Base-by-base conservation (phyloP, 2,797 vertebrate genomes). In the Dryobates pubescens region DNA sequence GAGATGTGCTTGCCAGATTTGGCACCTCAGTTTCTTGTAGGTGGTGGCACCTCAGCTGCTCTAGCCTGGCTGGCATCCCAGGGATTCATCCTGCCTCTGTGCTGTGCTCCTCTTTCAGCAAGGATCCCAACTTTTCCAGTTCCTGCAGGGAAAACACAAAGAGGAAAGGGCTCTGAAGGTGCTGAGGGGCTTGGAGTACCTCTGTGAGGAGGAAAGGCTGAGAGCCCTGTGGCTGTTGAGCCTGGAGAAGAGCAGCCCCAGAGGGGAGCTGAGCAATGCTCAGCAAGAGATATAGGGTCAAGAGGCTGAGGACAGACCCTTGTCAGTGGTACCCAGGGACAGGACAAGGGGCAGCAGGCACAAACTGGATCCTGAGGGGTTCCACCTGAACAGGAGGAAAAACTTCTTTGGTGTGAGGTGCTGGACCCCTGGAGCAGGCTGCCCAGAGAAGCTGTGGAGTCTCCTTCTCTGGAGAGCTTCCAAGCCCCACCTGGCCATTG, bases 91-190 rank as follows among this genome's bases (percentile, higher is more conserved):
- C 30, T 41, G n/a, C 45, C 47, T 12, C 14, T 2, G 61, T 49
- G 24, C 63, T 0, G 0, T 3, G n/a, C 11, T 18, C 7, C 23
- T 58, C n/a, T 51, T 34, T 18, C 73, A 67, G 30, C 6, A 14
- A 38, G 18, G n/a, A 49, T 9, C 23, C 32, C 57, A 29, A 15
- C 49, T 58, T 26, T 5, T 6, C 45, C 18, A 4, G 14, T 3
- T 38, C 57, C 53, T 30, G n/a, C 17, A 38, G 49, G 57, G 70
- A 41, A 30, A 70, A 49, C 32, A 16, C 17, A 29, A 19, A 30
- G 3, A 34, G 24, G 32, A 17, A 75, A 59, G 29, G 41, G 29
- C 41, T 29, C 19, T 6, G 12, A 14, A 63, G 38, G 9, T 43
- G 61, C 38, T 65, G 63, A 65, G 29, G 41, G 4, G 38, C 9